These are phyloP conservation scores for Lypha dubia DNA, from an alignment of 2,888 invertebrate genomes.

Conservation along the genomic window DNA sequence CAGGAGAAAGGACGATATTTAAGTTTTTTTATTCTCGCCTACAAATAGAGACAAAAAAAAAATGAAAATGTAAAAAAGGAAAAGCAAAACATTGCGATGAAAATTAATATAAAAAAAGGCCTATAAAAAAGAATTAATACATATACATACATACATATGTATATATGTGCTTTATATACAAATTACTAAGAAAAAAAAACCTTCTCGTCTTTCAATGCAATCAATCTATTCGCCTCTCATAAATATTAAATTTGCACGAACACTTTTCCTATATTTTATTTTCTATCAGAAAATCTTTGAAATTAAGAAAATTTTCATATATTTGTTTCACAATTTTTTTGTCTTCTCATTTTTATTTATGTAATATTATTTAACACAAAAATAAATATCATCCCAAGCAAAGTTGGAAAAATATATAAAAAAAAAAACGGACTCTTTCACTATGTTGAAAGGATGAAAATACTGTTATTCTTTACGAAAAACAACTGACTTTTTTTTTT, in stretches of 20 bases:
- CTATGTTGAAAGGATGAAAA: too few relatives aligned
- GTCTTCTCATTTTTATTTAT: not conserved
- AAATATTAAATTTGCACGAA: not conserved
- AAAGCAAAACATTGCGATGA: conserved; percentile 9
- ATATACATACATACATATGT: conserved; percentile 27
- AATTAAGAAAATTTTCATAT: not conserved
- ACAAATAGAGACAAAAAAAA: conserved; percentile 27
- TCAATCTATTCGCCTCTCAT: not conserved
- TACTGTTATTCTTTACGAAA: too few relatives aligned
- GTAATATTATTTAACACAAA: conserved; percentile 39
- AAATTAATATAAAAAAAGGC: conserved; percentile 12
- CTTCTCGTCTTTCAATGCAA: conserved; percentile 17
- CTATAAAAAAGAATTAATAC: conserved; percentile 30
- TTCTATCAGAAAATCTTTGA: not conserved
- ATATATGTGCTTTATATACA: conserved; percentile 35
- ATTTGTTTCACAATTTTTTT: not conserved
- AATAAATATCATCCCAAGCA: conserved; percentile 62
- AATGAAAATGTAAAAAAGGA: conserved; percentile 40
- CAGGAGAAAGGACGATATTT: conserved; percentile 1
- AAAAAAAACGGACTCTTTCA: too few relatives aligned
- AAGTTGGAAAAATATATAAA: not conserved
- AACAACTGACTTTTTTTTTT: too few relatives aligned
- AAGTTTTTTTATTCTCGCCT: not conserved
- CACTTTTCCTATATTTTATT: not conserved
- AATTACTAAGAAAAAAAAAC: conserved; percentile 7